Conservation (phyloP, 2,888 invertebrate genomes). For the Sturmia bella region DNA sequence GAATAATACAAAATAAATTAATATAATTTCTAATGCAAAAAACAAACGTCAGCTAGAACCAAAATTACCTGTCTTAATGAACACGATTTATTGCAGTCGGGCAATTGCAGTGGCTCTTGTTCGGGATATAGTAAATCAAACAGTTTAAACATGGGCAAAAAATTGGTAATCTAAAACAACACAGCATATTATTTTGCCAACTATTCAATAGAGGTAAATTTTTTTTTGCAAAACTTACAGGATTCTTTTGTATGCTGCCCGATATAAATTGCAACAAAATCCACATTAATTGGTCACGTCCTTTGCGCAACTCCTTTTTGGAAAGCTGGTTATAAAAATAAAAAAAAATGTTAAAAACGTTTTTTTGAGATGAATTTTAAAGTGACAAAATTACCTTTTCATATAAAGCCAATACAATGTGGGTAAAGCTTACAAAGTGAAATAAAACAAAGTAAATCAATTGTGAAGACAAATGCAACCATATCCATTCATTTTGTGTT, state of each 20-base stretch:
- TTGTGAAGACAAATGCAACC: conserved; percentile 96
- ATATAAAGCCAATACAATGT: conserved; percentile 94
- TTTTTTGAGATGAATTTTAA: neutral
- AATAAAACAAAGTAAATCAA: conserved; percentile 97
- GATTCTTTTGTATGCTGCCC: conserved; percentile 96
- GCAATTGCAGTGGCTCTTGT: conserved; percentile 93
- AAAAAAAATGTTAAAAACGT: conserved; percentile 19
- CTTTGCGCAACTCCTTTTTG: conserved; percentile 91
- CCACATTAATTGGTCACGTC: conserved; percentile 99
- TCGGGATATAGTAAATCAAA: conserved; percentile 97
- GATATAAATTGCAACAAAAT: conserved; percentile 97
- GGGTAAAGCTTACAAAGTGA: conserved; percentile 96
- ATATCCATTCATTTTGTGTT: conserved; percentile 87
- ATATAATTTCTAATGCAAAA: too few relatives aligned
- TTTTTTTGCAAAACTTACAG: conserved; percentile 83
- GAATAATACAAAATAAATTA: too few relatives aligned
- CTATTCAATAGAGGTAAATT: neutral
- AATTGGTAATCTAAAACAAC: conserved; percentile 87
- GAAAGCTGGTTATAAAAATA: conserved; percentile 83
- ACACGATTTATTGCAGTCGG: conserved; percentile 92
- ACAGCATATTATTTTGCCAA: neutral
- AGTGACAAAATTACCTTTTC: conserved; percentile 84
- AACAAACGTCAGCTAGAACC: too few relatives aligned
- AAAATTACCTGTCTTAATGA: conserved; percentile 81
- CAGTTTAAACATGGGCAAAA: conserved; percentile 93